Percentiles rank a stretch among this genome's conserved stretches.
Conservation (phyloP, 2,113 vertebrate species). For the Chaetura pelagica region DNA sequence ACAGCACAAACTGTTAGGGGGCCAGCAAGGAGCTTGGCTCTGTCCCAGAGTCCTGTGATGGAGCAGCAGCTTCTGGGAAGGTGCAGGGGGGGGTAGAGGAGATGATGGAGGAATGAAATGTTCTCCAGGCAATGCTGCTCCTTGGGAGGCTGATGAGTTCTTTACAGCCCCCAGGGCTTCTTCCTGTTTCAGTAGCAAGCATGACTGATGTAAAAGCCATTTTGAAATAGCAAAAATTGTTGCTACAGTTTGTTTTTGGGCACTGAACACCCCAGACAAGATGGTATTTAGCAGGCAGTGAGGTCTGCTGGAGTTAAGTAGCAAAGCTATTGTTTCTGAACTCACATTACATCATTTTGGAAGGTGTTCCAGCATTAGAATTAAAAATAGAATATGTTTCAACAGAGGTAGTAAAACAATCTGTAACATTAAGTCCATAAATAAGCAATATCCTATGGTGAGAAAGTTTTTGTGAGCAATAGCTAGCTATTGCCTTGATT, state of each 20-base stretch:
- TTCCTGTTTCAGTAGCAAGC: neutral
- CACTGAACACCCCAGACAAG: neutral
- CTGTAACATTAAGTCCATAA: neutral
- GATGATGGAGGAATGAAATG: neutral
- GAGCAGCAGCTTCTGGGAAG: neutral
- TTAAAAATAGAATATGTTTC: neutral
- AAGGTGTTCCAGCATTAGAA: neutral
- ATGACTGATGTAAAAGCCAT: neutral
- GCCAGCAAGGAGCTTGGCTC: neutral
- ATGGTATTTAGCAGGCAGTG: neutral
- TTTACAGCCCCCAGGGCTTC: neutral
- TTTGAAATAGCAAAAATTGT: neutral
- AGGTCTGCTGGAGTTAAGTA: neutral
- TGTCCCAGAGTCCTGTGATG: neutral
- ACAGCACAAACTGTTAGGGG: neutral
- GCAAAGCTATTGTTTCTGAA: conserved; percentile 16
- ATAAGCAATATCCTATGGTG: neutral
- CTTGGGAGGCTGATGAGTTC: neutral
- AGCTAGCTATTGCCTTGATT: neutral
- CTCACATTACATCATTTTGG: neutral
- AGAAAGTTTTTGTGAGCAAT: neutral
- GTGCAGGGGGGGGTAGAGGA: neutral
- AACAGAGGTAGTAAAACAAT: neutral
- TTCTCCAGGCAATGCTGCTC: neutral
- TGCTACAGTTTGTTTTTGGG: conserved; percentile 1